Conservation (phyloP, 2,797 vertebrate species). For the Eulemur albifrons region DNA sequence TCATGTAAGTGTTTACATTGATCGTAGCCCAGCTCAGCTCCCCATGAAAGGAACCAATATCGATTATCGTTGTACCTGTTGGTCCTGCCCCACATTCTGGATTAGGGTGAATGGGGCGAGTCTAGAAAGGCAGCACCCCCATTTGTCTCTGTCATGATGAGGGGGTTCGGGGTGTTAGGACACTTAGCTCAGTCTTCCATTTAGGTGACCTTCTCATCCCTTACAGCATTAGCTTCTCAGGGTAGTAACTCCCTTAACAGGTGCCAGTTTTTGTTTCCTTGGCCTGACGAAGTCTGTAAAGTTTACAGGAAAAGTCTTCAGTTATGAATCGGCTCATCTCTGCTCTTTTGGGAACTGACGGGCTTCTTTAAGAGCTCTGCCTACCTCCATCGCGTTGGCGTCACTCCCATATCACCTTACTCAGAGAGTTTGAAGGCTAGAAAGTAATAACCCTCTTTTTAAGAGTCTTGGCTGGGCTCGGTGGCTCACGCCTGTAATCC, state of each 20-base stretch:
- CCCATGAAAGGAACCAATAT: not conserved
- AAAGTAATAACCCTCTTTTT: not conserved
- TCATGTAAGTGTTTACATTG: not conserved
- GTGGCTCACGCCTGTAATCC: no score
- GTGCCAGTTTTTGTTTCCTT: not conserved
- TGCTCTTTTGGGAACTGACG: not conserved
- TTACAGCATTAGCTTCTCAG: not conserved
- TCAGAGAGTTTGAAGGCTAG: not conserved
- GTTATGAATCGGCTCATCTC: not conserved
- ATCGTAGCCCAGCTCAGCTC: not conserved
- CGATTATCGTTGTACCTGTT: not conserved
- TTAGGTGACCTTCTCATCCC: not conserved
- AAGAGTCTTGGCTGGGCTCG: no score
- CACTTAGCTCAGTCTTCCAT: not conserved
- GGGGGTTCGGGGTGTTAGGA: not conserved
- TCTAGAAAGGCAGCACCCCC: not conserved
- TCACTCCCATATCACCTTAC: not conserved
- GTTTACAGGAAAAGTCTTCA: not conserved
- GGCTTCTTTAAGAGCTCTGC: not conserved
- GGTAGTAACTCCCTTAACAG: not conserved
- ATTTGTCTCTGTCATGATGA: not conserved
- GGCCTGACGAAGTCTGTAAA: not conserved
- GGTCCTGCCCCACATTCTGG: not conserved
- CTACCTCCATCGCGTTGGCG: not conserved
- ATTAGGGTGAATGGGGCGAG: not conserved